Evolutionary conservation across 2,888 invertebrate genomes (phyloP), one percentile per base, ranked within the genome.

Genomic region (Parascotia fuliginaria): DNA sequence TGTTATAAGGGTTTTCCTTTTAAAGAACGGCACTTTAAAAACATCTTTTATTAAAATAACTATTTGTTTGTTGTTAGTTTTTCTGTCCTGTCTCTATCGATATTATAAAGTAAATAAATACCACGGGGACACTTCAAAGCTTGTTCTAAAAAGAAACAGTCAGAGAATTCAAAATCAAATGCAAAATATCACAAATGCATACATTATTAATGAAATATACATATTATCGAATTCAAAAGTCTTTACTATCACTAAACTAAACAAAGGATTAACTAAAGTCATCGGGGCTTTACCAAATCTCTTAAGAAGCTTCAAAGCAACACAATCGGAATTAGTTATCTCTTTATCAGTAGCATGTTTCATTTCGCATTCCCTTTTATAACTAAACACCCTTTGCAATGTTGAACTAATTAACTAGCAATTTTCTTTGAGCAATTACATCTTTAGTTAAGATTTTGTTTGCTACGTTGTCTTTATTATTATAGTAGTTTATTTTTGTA

Each of bases 261-360:
- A 46, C 45, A 19, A 34, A 46, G 40, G 33, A 34, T n/a, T 28
- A 16, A 3, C 13, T n/a, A 27, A 39, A 16, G 31, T 6, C 7
- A 9, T 13, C n/a, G 15, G 29, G 11, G 6, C 33, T 34, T 24
- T 38, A 9, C 16, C 11, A 44, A 56, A 57, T 46, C 49, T 41
- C 32, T 0, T 48, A 36, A 51, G 52, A 42, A 42, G 49, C 37
- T 42, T 54, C 31, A 52, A 38, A 40, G 39, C 51, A 38, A 33
- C 31, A 60, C 68, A 73, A 65, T 70, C 60, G 48, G 75, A 73
- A 72, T 72, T 39, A 44, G 47, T 67, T 62, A 73, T 70, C 32
- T 40, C 36, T 39, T 56, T 55, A 42, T 48, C 47, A 29, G 28
- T 33, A 27, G 58, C 41, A 33, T 44, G 47, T 48, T 55, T 37